Evolutionary conservation across 2,888 invertebrate species (phyloP).

Genomic region (Drosophila neutralis): DNA sequence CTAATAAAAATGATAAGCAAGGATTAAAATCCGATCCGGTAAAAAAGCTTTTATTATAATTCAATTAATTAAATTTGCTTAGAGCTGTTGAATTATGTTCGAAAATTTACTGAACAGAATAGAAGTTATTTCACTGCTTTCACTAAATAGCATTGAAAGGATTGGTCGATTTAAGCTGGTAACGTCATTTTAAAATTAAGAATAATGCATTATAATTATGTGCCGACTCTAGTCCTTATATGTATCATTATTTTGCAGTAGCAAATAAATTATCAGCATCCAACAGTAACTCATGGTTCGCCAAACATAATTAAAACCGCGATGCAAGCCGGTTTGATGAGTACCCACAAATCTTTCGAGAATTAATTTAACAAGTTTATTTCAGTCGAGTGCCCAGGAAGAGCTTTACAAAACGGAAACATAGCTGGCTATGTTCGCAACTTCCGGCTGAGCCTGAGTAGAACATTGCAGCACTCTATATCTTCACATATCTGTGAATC

Average conservation of each 20-base stretch:
- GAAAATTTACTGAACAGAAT: neutral
- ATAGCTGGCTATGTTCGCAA: constrained; percentile 39
- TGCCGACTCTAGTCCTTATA: neutral
- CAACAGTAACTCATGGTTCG: neutral
- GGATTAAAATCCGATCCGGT: neutral
- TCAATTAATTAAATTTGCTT: neutral
- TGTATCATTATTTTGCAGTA: neutral
- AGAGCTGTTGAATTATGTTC: neutral
- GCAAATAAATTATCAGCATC: neutral
- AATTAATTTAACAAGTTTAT: constrained; percentile 37
- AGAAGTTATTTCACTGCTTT: neutral
- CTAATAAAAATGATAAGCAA: neutral
- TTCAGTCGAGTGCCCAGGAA: constrained; percentile 22
- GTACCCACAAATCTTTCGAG: neutral
- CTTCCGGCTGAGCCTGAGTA: constrained; percentile 33
- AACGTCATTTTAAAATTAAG: neutral
- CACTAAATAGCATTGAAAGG: neutral
- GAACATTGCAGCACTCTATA: constrained; percentile 1
- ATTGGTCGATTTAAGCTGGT: neutral
- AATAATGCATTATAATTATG: neutral
- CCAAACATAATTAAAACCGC: neutral
- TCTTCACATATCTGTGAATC: constrained; percentile 14
- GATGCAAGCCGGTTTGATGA: neutral
- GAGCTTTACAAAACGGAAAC: constrained; percentile 46
- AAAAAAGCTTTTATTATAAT: neutral